Conservation (phyloP, 30 jellyfish, hydroid and myxozoan species). For the Cassiopea xamachana region DNA sequence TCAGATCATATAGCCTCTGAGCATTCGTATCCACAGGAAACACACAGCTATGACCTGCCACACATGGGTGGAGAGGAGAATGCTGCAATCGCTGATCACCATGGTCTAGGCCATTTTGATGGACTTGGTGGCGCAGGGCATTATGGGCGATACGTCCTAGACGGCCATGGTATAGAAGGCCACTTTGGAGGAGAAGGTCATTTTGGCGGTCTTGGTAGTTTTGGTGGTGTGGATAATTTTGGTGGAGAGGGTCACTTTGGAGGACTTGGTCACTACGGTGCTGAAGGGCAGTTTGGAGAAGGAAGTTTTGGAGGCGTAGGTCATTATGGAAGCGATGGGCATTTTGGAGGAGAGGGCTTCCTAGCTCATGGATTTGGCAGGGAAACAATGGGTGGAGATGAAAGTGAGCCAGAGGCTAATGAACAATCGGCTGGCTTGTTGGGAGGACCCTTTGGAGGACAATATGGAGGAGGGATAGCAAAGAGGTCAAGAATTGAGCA, state of each 20-base stretch:
- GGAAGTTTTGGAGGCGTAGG: constrained; percentile 57
- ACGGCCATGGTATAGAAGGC: constrained; percentile 20
- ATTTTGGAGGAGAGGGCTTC: constrained; percentile 45
- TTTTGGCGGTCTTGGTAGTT: constrained; percentile 29
- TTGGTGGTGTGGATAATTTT: constrained; percentile 35
- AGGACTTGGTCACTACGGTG: constrained; percentile 49
- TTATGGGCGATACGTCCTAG: constrained; percentile 32
- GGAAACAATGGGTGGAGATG: constrained; percentile 28
- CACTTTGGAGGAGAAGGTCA: constrained; percentile 64
- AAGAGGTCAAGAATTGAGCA: constrained; percentile 53
- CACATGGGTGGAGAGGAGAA: constrained; percentile 76
- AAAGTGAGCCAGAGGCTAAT: constrained; percentile 13
- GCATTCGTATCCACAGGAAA: constrained; percentile 51
- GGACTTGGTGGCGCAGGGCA: constrained; percentile 58
- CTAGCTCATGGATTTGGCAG: constrained; percentile 9
- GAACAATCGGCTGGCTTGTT: constrained; percentile 33
- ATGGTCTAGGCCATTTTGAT: constrained; percentile 60
- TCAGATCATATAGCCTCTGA: constrained; percentile 37
- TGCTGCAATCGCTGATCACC: constrained; percentile 50
- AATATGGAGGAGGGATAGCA: constrained; percentile 47
- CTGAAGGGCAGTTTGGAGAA: constrained; percentile 26
- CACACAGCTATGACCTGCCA: constrained; percentile 65
- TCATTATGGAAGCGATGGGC: constrained; percentile 54
- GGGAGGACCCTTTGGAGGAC: constrained; percentile 47
- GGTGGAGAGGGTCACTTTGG: constrained; percentile 65